A percentile compares a stretch with the other conserved stretches of the same genome.
Conservation (phyloP, 2,797 vertebrate genomes). For the Lindbergichthys nudifrons region DNA sequence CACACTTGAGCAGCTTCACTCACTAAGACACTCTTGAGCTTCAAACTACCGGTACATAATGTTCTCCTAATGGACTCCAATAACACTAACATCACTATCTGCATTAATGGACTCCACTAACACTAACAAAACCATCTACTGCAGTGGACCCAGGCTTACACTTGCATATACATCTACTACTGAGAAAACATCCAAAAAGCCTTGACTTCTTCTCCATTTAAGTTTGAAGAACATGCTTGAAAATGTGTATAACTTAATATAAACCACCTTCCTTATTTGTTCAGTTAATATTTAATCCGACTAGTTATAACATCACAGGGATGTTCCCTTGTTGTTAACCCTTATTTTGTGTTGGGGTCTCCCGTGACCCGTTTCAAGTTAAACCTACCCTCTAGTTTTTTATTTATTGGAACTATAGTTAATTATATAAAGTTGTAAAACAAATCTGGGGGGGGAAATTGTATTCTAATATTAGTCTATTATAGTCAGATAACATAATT, state of each 20-base stretch:
- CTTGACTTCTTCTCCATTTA: constrained; percentile 8
- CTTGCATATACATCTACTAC: constrained; percentile 21
- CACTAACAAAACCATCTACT: constrained; percentile 56
- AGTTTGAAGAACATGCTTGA: not conserved
- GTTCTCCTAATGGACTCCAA: constrained; percentile 81
- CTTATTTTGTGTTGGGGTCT: too few species aligned
- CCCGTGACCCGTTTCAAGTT: too few species aligned
- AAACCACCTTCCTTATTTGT: not conserved
- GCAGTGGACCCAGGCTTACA: constrained; percentile 40
- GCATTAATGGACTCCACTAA: constrained; percentile 76
- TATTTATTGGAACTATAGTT: too few species aligned
- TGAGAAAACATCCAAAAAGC: constrained; percentile 9
- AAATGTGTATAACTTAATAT: too few species aligned
- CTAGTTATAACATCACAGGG: not conserved
- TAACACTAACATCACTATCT: constrained; percentile 76
- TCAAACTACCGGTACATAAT: constrained; percentile 78
- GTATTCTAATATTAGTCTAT: too few species aligned
- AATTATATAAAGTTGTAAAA: too few species aligned
- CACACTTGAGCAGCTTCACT: constrained; percentile 77
- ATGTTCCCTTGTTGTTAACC: too few species aligned
- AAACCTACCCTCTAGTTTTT: too few species aligned
- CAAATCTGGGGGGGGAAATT: too few species aligned
- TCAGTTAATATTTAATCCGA: not conserved
- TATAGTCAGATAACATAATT: too few species aligned
- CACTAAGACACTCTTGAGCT: constrained; percentile 75